phyloP scores from a whole-genome alignment of 2,797 vertebrate species.

The Phrynocephalus vlangalii region DNA sequence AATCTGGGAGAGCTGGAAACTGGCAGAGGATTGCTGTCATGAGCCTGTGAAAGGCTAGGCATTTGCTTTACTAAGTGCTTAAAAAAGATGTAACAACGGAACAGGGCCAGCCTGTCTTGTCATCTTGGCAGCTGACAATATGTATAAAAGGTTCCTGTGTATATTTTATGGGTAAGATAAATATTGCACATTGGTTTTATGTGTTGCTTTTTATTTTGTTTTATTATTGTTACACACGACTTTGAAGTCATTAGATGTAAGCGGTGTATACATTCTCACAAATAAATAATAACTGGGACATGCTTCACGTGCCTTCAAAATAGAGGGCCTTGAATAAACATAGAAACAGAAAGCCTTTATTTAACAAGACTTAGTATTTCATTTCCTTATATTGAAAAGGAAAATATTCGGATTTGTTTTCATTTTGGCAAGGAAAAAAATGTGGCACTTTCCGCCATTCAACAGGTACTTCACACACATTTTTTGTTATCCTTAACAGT shows the following conservation, averaged over 20 bases:
- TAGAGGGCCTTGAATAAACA: slow-evolving; percentile 46
- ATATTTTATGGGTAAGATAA: too few species aligned
- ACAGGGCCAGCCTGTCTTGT: slow-evolving; percentile 51
- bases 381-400: slow-evolving; percentile 48
- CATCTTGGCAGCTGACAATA: slow-evolving; percentile 47
- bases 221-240: too few species aligned
- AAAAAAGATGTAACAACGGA: slow-evolving; percentile 59
- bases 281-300: slow-evolving; percentile 4
- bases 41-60: slow-evolving; percentile 49
- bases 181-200: too few species aligned
- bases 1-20: slow-evolving; percentile 13
- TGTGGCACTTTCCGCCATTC: background rate
- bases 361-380: slow-evolving; percentile 22
- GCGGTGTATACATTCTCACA: too few species aligned
- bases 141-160: slow-evolving; percentile 47
- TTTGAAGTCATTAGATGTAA: too few species aligned
- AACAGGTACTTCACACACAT: background rate
- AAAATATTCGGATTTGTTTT: slow-evolving; percentile 18
- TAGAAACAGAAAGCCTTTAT: slow-evolving; percentile 24
- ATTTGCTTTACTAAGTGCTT: slow-evolving; percentile 62
- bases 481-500: slow-evolving; percentile 11
- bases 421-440: slow-evolving; percentile 26
- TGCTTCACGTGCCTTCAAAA: slow-evolving; percentile 26
- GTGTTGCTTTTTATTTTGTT: too few species aligned
- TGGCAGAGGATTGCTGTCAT: slow-evolving; percentile 36